Conservation (phyloP, 2,113 vertebrate genomes). For the Callopanchax toddi region DNA sequence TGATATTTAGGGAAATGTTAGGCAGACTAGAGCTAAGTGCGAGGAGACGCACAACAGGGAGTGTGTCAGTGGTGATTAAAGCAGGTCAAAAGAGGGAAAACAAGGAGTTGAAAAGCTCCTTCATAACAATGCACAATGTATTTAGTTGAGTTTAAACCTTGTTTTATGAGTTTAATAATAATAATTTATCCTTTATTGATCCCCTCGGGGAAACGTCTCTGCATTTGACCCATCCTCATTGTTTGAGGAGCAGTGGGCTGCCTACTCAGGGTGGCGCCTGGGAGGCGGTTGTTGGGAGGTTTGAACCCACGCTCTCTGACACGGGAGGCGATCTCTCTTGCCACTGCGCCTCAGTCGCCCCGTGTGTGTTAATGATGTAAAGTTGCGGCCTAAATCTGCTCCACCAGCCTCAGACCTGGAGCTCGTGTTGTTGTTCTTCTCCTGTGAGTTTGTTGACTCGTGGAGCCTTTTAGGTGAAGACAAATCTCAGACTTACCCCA, state of each 20-base stretch:
- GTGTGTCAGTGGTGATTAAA: constrained; percentile 43
- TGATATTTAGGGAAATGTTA: constrained; percentile 39
- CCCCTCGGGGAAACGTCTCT: too few relatives aligned
- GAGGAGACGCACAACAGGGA: constrained; percentile 25
- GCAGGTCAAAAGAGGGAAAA: neutral
- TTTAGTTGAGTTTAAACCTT: neutral
- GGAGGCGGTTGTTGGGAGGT: too few relatives aligned
- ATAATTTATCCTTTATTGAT: too few relatives aligned
- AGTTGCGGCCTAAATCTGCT: neutral
- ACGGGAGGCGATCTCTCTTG: too few relatives aligned
- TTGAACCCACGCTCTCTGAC: too few relatives aligned
- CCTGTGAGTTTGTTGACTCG: constrained; percentile 25
- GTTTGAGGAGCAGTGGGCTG: too few relatives aligned
- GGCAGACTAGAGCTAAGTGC: constrained; percentile 1
- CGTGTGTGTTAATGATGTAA: neutral
- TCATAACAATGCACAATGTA: too few relatives aligned
- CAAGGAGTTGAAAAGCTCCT: too few relatives aligned
- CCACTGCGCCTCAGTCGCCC: too few relatives aligned
- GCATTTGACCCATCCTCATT: too few relatives aligned
- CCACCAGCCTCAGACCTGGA: neutral
- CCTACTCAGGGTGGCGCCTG: too few relatives aligned
- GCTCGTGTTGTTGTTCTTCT: neutral
- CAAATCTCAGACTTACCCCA: constrained; percentile 20
- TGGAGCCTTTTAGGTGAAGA: constrained; percentile 23
- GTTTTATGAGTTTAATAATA: neutral